A percentile compares a stretch with the other conserved stretches of the same genome.
Conservation (phyloP, 2,113 vertebrate genomes). For the Eira barbara region DNA sequence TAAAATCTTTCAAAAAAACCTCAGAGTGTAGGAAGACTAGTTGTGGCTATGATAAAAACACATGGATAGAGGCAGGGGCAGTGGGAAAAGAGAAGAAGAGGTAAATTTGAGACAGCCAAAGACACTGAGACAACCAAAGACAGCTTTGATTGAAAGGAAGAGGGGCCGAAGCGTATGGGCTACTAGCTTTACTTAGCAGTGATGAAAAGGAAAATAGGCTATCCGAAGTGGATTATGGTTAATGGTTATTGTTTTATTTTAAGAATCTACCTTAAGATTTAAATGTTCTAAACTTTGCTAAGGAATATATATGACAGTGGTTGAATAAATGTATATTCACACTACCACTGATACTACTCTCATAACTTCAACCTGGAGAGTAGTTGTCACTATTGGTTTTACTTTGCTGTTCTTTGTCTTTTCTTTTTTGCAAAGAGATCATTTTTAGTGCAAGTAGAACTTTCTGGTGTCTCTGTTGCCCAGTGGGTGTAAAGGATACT, state of each 20-base stretch:
- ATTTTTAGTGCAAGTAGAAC: background rate
- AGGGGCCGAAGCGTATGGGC: background rate
- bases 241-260: background rate
- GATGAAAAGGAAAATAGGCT: background rate
- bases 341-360: background rate
- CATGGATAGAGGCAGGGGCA: background rate
- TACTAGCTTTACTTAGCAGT: background rate
- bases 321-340: background rate
- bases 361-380: background rate
- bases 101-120: background rate
- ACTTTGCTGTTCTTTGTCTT: background rate
- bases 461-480: background rate
- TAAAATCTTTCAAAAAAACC: too few relatives aligned
- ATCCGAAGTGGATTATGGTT: background rate
- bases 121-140: background rate
- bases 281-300: background rate
- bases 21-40: background rate
- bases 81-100: background rate
- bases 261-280: background rate
- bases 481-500: background rate
- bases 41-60: background rate
- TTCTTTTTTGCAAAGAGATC: background rate
- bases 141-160: background rate
- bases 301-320: background rate
- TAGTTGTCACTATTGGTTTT: background rate